Base-by-base conservation (phyloP, 2,888 invertebrate genomes). In the Cremastinae sp. region DNA sequence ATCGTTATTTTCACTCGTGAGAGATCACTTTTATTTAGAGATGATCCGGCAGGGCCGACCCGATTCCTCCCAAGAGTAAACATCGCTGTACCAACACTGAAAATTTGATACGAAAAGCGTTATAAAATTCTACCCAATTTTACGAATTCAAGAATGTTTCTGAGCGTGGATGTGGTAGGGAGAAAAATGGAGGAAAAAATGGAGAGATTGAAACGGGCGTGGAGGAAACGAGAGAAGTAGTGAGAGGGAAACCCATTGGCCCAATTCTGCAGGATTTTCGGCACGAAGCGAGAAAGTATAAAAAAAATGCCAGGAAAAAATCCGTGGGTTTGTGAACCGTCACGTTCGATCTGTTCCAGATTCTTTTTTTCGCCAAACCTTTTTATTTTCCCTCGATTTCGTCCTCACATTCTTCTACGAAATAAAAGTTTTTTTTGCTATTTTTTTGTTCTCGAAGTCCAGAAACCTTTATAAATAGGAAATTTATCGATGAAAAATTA, bases 211-310 rank as follows among this genome's bases (percentile, higher is more conserved):
- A 41, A 55, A 28, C n/a, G 55, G 14, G 41, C 3, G 14, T 16
- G 14, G 45, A 39, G 9, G 35, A 55, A 55, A 28, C 28, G 28
- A 28, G 28, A 28, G 28, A 28, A 28, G 28, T 5, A 49, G 22
- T 4, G 16, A 61, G 45, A 62, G 62, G 20, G 7, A 28, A 58
- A 47, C 62, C 68, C 64, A 59, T 45, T 75, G 68, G 45, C 75
- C 68, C 72, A 72, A 51, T 72, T 72, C 18, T 35, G 43, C 56
- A 37, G 37, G 20, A 49, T 58, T 49, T 56, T 12, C 41, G 58
- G 14, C 22, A 49, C 49, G 51, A 18, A 51, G 62, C 37, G 56
- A 58, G 62, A 28, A 49, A 22, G 12, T 47, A 62, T 12, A 62
- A 66, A 72, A 62, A 58, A 18, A 41, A 20, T 12, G 35, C 28